Evolutionary conservation across 2,113 vertebrate genomes (phyloP).

Genomic region (Semicossyphus pulcher): DNA sequence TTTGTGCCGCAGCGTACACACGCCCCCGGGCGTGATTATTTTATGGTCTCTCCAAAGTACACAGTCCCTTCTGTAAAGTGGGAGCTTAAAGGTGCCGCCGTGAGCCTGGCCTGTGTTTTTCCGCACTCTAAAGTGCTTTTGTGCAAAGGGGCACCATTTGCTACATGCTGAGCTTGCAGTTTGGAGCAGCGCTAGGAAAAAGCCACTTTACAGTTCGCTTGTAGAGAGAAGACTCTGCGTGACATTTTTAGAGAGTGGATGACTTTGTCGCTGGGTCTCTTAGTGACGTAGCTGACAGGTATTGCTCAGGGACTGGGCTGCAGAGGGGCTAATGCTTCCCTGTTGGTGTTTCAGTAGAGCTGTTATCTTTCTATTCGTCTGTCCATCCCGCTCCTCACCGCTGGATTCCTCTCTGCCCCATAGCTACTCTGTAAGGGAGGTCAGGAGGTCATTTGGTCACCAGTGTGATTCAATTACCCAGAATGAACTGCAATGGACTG

Average conservation of each 20-base stretch:
- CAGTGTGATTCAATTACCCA: slow-evolving; percentile 68
- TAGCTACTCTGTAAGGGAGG: slow-evolving; percentile 31
- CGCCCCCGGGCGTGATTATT: slow-evolving; percentile 39
- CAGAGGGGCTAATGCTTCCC: slow-evolving; percentile 32
- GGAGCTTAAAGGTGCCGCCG: slow-evolving; percentile 48
- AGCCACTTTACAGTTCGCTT: slow-evolving; percentile 75
- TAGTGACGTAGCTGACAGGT: slow-evolving; percentile 48
- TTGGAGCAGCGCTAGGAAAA: slow-evolving; percentile 61
- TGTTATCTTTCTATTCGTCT: slow-evolving; percentile 2
- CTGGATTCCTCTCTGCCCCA: slow-evolving; percentile 22
- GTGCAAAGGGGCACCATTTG: slow-evolving; percentile 78
- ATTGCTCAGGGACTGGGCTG: slow-evolving; percentile 35
- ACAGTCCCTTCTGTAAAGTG: slow-evolving; percentile 63
- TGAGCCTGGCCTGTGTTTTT: slow-evolving; percentile 39
- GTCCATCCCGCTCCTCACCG: slow-evolving; percentile 37
- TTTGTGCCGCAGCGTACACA: slow-evolving; percentile 47
- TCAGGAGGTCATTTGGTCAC: slow-evolving; percentile 52
- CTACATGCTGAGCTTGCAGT: slow-evolving; percentile 82
- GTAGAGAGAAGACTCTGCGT: slow-evolving; percentile 45
- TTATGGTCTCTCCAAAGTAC: slow-evolving; percentile 59
- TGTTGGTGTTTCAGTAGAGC: slow-evolving; percentile 16
- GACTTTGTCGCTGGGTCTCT: slow-evolving; percentile 58
- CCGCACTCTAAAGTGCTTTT: slow-evolving; percentile 80
- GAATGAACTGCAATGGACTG: slow-evolving; percentile 60
- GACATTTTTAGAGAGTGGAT: slow-evolving; percentile 73